These are phyloP conservation scores for Dinoponera quadriceps DNA, from an alignment of 1,140 invertebrate genomes.

Conservation along the genomic window DNA sequence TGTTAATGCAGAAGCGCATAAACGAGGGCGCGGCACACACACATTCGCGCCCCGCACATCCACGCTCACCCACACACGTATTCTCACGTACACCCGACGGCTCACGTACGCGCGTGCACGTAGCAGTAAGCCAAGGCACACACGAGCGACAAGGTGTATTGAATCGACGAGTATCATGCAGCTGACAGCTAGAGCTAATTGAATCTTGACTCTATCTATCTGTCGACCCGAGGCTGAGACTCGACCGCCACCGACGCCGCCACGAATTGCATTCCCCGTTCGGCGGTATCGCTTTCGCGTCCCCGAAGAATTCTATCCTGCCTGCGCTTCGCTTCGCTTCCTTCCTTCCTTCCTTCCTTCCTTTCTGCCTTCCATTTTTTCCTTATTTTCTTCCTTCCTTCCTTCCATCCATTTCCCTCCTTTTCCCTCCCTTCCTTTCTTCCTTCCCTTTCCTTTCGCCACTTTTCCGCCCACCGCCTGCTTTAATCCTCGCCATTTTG, in stretches of 20 bases:
- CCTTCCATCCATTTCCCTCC: not conserved
- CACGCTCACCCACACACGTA: not conserved
- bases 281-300: constrained; percentile 74
- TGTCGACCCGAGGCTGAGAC: constrained; percentile 81
- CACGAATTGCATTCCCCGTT: constrained; percentile 77
- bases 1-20: constrained; percentile 30
- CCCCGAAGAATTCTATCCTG: constrained; percentile 71
- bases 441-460: too few relatives aligned
- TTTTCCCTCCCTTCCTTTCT: not conserved
- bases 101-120: constrained; percentile 1
- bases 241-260: constrained; percentile 70
- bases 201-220: constrained; percentile 85
- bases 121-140: constrained; percentile 60
- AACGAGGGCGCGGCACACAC: constrained; percentile 49
- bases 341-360: not conserved
- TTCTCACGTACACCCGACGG: not conserved
- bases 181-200: constrained; percentile 85
- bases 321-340: constrained; percentile 63
- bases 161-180: constrained; percentile 85
- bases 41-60: not conserved
- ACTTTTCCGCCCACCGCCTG: not conserved
- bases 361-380: not conserved
- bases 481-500: constrained; percentile 19
- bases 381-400: not conserved
- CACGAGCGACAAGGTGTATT: constrained; percentile 79